Conservation (phyloP, 2,888 invertebrate genomes). For the Clusia tigrina region DNA sequence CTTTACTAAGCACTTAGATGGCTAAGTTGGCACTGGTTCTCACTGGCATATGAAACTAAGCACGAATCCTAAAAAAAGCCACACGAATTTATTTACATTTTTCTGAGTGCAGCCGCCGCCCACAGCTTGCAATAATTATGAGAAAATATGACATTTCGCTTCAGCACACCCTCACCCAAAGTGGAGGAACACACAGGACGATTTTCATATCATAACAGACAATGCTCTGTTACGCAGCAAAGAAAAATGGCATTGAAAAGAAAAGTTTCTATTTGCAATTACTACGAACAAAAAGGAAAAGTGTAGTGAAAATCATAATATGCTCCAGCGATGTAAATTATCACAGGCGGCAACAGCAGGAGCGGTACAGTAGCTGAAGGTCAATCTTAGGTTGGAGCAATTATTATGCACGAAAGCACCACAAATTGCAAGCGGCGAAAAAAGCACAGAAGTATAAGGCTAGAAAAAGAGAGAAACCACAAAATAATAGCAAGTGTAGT, state of each 20-base stretch:
- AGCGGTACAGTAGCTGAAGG: conserved; percentile 2
- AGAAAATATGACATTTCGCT: no score
- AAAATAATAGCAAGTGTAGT: neutral
- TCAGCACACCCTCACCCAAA: no score
- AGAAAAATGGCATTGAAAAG: no score
- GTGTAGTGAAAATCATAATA: neutral
- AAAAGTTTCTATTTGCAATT: neutral
- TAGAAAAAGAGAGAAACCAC: neutral
- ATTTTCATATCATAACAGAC: no score
- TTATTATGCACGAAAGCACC: neutral
- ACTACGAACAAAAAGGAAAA: neutral
- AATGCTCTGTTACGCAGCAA: no score
- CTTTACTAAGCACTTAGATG: neutral
- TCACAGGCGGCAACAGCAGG: neutral
- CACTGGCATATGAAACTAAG: no score
- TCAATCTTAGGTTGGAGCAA: conserved; percentile 14
- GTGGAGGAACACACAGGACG: no score
- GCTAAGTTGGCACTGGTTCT: neutral
- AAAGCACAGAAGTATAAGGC: neutral
- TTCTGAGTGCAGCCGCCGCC: no score
- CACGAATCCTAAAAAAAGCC: no score
- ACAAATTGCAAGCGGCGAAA: conserved; percentile 1
- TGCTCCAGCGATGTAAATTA: neutral
- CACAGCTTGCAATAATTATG: no score
- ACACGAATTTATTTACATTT: neutral